Conservation (phyloP, 2,797 vertebrate genomes). For the Mycteria americana region DNA sequence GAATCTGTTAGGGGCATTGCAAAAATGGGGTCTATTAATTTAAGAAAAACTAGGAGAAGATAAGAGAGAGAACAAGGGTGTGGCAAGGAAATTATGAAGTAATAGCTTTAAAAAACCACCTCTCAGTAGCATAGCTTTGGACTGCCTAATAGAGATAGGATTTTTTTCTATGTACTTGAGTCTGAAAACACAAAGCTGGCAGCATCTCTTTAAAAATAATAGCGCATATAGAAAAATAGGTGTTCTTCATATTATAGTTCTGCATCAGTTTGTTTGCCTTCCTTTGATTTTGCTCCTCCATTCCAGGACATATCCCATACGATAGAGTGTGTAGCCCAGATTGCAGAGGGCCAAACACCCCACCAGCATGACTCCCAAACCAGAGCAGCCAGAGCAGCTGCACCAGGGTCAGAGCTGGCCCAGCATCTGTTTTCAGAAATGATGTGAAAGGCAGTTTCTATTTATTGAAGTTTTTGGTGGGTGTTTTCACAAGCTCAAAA, state of each 20-base stretch:
- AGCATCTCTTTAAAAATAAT: not conserved
- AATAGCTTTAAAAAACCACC: not conserved
- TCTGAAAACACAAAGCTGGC: not conserved
- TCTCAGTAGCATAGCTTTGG: not conserved
- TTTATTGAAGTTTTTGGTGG: slow-evolving; percentile 16
- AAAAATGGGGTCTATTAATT: not conserved
- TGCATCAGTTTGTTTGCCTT: not conserved
- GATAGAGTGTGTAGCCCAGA: not conserved
- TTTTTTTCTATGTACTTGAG: not conserved
- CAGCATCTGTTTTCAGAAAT: not conserved
- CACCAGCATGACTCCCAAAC: not conserved
- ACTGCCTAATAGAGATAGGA: not conserved
- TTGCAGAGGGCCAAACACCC: not conserved
- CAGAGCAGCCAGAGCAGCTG: not conserved
- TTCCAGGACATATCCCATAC: not conserved
- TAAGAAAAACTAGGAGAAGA: not conserved
- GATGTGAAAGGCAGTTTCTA: not conserved
- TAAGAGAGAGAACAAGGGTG: not conserved
- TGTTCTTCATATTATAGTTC: not conserved
- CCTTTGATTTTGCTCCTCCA: not conserved
- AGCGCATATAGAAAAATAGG: not conserved
- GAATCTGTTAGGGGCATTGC: not conserved
- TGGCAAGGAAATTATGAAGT: not conserved
- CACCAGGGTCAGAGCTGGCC: not conserved
- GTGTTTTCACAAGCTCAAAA: not conserved